Percentiles rank a stretch among this genome's conserved stretches.
Evolutionary conservation across 2,113 vertebrate species (phyloP).

Genomic region (Tapirus terrestris): DNA sequence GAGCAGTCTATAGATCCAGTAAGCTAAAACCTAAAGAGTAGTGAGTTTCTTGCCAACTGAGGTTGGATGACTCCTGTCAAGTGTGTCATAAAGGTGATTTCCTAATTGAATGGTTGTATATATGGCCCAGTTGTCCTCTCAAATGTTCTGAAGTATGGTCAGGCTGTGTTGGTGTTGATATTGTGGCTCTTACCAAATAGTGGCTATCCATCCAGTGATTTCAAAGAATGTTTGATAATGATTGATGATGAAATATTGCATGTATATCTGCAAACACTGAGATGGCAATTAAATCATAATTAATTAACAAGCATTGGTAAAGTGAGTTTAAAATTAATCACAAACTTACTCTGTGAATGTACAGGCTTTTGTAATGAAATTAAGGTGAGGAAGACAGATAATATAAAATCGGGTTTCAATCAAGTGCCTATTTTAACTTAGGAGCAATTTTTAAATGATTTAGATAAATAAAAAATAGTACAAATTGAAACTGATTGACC

Average conservation of each 20-base stretch:
- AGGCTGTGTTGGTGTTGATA: not conserved
- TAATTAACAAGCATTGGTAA: constrained; percentile 25
- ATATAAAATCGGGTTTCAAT: not conserved
- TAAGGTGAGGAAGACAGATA: not conserved
- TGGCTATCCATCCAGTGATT: not conserved
- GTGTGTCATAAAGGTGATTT: not conserved
- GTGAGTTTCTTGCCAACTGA: not conserved
- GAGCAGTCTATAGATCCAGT: not conserved
- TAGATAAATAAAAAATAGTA: not conserved
- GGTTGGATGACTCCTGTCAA: not conserved
- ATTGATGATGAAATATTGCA: not conserved
- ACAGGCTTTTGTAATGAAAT: constrained; percentile 10
- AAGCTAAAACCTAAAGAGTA: not conserved
- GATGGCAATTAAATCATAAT: constrained; percentile 34
- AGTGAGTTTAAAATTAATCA: constrained; percentile 9
- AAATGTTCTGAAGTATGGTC: not conserved
- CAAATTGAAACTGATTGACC: not conserved
- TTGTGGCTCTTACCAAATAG: not conserved
- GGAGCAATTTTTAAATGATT: not conserved
- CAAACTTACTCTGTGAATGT: not conserved
- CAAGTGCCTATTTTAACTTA: not conserved
- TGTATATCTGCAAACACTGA: constrained; percentile 7
- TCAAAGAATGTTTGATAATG: constrained; percentile 23
- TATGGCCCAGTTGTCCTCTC: not conserved
- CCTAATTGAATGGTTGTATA: not conserved